Evolutionary conservation across 1,140 invertebrate genomes (phyloP), one percentile per base, ranked within the genome.

Genomic region (Copidosoma floridanum): DNA sequence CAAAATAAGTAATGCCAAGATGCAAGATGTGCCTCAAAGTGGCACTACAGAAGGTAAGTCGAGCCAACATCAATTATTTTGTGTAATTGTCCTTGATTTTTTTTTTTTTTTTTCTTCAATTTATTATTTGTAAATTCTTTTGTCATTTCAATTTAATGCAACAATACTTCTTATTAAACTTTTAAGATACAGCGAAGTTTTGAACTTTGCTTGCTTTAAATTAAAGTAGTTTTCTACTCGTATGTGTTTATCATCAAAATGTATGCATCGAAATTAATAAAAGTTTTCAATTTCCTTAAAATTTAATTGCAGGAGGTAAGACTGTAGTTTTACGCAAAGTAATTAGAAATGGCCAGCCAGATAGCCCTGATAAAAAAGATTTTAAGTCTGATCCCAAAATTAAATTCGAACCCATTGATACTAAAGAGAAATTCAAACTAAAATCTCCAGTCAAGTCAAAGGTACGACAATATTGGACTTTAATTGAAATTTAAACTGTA

Each of bases 1-100:
- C 14, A 85, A 83, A 74, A 81, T 85, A 24, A 80, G 72, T 60
- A 78, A 76, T 35, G 73, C 80, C 24, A 82, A 82, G 65, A 77
- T 83, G 71, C 76, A 77, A 37, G 79, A 77, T 52, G 66, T 70
- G 7, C 67, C 70, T 14, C 61, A 72, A 63, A 60, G 67, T 58
- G 70, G 46, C 46, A 54, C 61, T 16, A 46, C 56, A 14, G 74
- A 75, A 68, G 73, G 72, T 74, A 43, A 29, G 41, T 63, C n/a
- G n/a, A n/a, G n/a, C n/a, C n/a, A n/a, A n/a, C n/a, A n/a, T n/a
- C n/a, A n/a, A 51, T 32, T 32, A 6, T 32, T 32, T 8, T 32
- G 12, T 23, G 6, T 23, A 18, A 35, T 51, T 32, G n/a, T n/a
- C n/a, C n/a, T n/a, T n/a, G n/a, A n/a, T n/a, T n/a, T n/a, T n/a